These are phyloP conservation scores for Hypocryptadius cinnamomeus DNA, from an alignment of 2,113 vertebrate genomes.

Conservation along the genomic window DNA sequence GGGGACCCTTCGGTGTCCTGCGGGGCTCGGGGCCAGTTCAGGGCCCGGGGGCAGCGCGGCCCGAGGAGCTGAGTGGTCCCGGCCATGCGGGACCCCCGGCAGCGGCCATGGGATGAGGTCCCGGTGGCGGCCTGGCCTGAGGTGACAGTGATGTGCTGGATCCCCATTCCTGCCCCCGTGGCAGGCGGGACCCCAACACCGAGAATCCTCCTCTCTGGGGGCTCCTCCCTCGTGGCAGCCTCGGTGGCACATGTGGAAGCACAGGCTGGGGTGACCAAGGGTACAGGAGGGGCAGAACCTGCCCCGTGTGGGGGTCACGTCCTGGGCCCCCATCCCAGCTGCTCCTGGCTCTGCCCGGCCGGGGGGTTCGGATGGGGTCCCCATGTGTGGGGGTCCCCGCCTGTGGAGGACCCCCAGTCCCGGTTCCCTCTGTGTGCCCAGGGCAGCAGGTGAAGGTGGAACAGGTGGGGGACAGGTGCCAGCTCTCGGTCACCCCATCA, in stretches of 20 bases:
- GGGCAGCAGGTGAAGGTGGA: not conserved
- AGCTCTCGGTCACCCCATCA: not conserved
- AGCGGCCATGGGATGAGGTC: not conserved
- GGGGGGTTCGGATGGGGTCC: not conserved
- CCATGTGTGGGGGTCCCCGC: not conserved
- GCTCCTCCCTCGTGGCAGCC: not conserved
- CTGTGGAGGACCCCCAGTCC: rapidly evolving
- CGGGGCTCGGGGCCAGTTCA: not conserved
- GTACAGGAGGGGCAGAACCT: rapidly evolving
- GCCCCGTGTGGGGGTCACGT: rapidly evolving
- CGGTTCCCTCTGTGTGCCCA: rapidly evolving
- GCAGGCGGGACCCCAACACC: not conserved
- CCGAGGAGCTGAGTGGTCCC: not conserved
- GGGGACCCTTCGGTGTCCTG: not conserved
- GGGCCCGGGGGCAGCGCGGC: not conserved
- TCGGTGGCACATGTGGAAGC: not conserved
- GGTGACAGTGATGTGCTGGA: not conserved
- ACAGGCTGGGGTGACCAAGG: not conserved
- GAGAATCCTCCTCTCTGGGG: too few species aligned
- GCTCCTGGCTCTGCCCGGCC: rapidly evolving
- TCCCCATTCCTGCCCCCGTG: not conserved
- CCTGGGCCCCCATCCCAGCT: not conserved
- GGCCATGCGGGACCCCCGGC: not conserved
- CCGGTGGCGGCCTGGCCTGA: not conserved
- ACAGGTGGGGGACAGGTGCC: not conserved